Conservation (phyloP, 1,140 invertebrate genomes). For the Saccostrea cuccullata region DNA sequence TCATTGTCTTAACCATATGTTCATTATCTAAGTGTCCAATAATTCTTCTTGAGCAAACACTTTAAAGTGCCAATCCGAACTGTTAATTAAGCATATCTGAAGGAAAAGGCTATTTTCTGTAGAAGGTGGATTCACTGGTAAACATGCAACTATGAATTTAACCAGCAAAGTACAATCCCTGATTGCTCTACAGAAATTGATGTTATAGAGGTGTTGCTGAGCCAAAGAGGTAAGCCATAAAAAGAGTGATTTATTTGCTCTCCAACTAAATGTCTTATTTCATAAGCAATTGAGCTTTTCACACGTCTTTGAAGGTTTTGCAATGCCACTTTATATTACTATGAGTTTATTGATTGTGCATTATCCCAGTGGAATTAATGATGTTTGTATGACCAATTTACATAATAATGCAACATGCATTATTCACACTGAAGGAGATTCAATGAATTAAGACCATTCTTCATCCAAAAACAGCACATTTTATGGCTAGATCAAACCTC, state of each 20-base stretch:
- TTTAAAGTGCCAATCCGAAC: no score
- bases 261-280: not conserved
- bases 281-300: not conserved
- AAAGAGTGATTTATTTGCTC: not conserved
- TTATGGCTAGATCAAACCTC: not conserved
- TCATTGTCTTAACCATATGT: no score
- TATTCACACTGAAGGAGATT: conserved; percentile 8
- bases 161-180: no score
- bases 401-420: conserved; percentile 8
- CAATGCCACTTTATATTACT: not conserved
- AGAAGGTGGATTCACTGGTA: no score
- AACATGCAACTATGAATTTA: no score
- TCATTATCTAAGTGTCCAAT: no score
- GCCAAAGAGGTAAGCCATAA: not conserved
- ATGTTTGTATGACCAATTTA: conserved; percentile 9
- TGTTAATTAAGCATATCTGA: no score
- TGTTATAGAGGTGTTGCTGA: no score
- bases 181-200: no score
- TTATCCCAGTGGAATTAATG: conserved; percentile 7
- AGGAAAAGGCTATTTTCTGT: no score
- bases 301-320: not conserved
- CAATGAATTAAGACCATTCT: conserved; percentile 1
- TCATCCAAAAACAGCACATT: not conserved
- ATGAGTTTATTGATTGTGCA: not conserved
- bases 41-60: no score